Percentiles rank a stretch among this genome's conserved stretches.
Conservation (phyloP, 2,888 invertebrate genomes). For the Desoria tigrina region DNA sequence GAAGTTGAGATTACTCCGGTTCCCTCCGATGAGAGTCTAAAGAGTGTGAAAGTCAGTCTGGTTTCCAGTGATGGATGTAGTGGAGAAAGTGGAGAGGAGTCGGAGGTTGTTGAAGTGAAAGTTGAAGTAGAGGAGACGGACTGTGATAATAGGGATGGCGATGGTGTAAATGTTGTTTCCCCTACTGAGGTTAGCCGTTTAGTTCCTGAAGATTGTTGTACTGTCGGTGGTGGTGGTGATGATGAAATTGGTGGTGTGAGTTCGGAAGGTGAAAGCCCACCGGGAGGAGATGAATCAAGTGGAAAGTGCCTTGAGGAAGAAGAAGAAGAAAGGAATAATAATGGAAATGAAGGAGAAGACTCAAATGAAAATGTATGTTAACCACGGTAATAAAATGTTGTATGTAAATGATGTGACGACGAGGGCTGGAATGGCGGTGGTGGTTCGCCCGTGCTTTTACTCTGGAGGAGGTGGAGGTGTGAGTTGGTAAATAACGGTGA, state of each 20-base stretch:
- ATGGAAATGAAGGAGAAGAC: constrained; percentile 20
- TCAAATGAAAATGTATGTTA: constrained; percentile 22
- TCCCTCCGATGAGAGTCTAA: too few relatives aligned
- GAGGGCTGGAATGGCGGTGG: too few relatives aligned
- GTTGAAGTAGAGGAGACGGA: background rate
- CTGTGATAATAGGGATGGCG: too few relatives aligned
- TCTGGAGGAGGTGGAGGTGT: background rate
- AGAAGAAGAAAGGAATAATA: background rate
- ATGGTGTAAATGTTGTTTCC: too few relatives aligned
- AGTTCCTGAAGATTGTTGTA: background rate
- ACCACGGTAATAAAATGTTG: constrained; percentile 7
- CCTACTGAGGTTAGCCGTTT: too few relatives aligned
- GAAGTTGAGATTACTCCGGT: too few relatives aligned
- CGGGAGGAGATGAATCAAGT: background rate
- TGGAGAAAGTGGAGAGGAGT: background rate
- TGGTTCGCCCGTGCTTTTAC: too few relatives aligned
- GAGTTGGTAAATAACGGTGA: constrained; percentile 6
- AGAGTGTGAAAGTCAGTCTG: too few relatives aligned
- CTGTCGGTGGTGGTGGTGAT: constrained; percentile 2
- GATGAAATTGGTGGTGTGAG: background rate
- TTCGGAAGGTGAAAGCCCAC: background rate
- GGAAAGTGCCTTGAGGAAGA: constrained; percentile 12
- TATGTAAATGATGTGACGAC: background rate
- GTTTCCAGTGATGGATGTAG: too few relatives aligned
- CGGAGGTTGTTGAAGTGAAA: background rate